Percentiles rank a stretch among this genome's conserved stretches.
Evolutionary conservation across 2,888 invertebrate species (phyloP).

Genomic region (Syritta pipiens): DNA sequence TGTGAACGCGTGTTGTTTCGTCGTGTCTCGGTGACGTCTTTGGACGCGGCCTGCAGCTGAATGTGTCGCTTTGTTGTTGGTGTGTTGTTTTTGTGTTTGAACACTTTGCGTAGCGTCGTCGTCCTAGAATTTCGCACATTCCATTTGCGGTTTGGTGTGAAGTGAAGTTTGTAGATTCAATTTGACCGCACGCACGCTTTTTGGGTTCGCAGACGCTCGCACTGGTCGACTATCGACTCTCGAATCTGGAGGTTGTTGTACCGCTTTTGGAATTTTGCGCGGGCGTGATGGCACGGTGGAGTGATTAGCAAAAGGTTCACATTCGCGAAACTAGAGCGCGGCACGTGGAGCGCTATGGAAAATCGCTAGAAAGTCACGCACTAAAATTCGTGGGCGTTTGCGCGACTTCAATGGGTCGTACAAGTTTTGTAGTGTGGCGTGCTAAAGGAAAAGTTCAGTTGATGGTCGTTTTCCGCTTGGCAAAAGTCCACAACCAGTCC

Average conservation of each 20-base stretch:
- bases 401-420: too few relatives aligned
- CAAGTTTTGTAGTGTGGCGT: too few relatives aligned
- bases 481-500: too few relatives aligned
- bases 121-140: constrained; percentile 33
- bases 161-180: constrained; percentile 27
- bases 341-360: constrained; percentile 29
- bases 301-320: constrained; percentile 30
- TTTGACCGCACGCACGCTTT: constrained; percentile 26
- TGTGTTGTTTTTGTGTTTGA: background rate
- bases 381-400: background rate
- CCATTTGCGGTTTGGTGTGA: constrained; percentile 27
- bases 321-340: constrained; percentile 23
- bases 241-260: constrained; percentile 32
- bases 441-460: too few relatives aligned
- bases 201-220: background rate
- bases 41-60: background rate
- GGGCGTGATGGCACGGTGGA: constrained; percentile 13
- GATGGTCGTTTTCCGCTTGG: too few relatives aligned
- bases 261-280: constrained; percentile 38
- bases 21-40: constrained; percentile 8
- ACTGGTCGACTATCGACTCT: background rate
- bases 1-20: constrained; percentile 48
- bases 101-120: background rate
- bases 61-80: background rate
- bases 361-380: constrained; percentile 11